These are phyloP conservation scores for Lepus oiostolus DNA, from an alignment of 2,797 vertebrate genomes.

Conservation along the genomic window DNA sequence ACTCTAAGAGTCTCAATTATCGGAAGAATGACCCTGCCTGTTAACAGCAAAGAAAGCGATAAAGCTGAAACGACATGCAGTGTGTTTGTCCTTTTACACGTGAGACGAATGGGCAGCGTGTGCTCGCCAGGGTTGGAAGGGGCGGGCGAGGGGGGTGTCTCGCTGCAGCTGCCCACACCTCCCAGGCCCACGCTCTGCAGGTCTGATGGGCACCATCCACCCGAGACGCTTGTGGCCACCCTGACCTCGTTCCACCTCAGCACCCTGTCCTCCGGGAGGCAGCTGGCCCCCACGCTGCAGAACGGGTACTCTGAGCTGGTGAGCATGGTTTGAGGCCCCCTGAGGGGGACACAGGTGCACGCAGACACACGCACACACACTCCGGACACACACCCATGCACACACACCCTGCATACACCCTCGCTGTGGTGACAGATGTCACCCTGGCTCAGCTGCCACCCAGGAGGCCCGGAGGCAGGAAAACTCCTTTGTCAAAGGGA, in stretches of 20 bases:
- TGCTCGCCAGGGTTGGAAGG: background rate
- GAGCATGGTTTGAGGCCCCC: fast-evolving
- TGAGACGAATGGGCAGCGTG: slow-evolving; percentile 58
- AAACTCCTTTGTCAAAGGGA: background rate
- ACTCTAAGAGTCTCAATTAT: slow-evolving; percentile 66
- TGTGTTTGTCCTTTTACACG: slow-evolving; percentile 55
- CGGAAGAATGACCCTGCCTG: slow-evolving; percentile 74
- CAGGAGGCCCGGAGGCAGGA: fast-evolving
- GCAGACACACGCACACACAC: no score
- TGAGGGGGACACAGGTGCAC: fast-evolving
- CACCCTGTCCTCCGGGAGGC: background rate
- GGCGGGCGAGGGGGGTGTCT: background rate
- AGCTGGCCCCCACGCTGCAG: no score
- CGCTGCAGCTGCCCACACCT: background rate
- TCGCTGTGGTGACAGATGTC: fast-evolving
- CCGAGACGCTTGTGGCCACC: background rate
- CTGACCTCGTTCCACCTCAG: background rate
- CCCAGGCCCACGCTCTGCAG: background rate
- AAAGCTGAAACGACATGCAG: slow-evolving; percentile 43
- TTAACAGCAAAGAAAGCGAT: slow-evolving; percentile 74
- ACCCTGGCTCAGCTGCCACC: fast-evolving
- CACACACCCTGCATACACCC: fast-evolving
- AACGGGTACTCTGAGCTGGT: background rate
- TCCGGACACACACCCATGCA: fast-evolving
- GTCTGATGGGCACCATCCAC: background rate